Evolutionary conservation across 2,797 vertebrate species (phyloP).

Genomic region (Sebastes vulpes): DNA sequence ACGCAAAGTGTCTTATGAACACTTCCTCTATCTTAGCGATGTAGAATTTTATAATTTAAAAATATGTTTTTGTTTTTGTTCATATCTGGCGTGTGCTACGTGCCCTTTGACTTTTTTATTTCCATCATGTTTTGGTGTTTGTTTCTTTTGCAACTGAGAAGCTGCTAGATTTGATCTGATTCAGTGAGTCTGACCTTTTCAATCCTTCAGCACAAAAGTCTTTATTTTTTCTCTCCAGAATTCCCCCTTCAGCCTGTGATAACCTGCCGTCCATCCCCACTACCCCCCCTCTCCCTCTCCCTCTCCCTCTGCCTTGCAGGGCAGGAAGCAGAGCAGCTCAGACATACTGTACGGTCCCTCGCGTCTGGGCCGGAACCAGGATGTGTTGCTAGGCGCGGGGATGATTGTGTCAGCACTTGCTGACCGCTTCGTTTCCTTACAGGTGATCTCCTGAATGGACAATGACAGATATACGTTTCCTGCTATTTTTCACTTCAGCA

Average conservation of each 20-base stretch:
- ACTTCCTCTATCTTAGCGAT: neutral
- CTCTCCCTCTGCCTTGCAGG: constrained; percentile 54
- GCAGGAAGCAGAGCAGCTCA: constrained; percentile 78
- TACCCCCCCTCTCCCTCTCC: constrained; percentile 14
- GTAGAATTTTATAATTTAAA: neutral
- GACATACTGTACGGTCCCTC: constrained; percentile 83
- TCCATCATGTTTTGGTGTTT: constrained; percentile 1
- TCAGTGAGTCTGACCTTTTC: constrained; percentile 21
- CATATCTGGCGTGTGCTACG: neutral
- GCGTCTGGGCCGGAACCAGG: constrained; percentile 87
- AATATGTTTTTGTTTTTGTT: neutral
- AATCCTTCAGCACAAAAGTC: constrained; percentile 45
- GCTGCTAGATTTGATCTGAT: constrained; percentile 20
- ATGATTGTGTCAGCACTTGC: constrained; percentile 87
- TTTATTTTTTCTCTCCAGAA: constrained; percentile 67
- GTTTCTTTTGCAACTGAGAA: neutral
- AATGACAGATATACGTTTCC: constrained; percentile 87
- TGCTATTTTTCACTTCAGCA: constrained; percentile 83
- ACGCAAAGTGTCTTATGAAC: neutral
- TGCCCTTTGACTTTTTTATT: constrained; percentile 4
- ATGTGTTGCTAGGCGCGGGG: constrained; percentile 85
- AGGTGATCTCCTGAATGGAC: constrained; percentile 88
- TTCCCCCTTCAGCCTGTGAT: constrained; percentile 72
- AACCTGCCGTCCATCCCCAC: constrained; percentile 66
- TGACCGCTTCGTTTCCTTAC: constrained; percentile 84